These are phyloP conservation scores for Microtus oregoni DNA, from an alignment of 2,113 vertebrate genomes.

Conservation along the genomic window DNA sequence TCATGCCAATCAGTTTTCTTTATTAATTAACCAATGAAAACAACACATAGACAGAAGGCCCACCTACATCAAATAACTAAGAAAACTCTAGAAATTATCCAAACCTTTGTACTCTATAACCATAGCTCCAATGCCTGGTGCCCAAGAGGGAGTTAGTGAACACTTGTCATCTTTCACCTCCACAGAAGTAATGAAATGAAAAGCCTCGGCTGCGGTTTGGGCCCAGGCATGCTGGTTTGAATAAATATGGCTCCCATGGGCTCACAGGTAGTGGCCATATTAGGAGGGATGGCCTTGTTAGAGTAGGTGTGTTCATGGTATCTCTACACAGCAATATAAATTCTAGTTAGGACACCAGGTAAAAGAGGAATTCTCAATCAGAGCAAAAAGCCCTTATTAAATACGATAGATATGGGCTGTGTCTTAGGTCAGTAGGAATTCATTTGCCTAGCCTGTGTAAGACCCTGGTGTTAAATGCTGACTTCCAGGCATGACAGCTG, in stretches of 20 bases:
- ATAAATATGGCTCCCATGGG: background rate
- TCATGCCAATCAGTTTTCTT: too few species aligned
- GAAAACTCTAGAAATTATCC: background rate
- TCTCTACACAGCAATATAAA: background rate
- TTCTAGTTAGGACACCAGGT: background rate
- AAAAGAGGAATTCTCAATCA: constrained; percentile 25
- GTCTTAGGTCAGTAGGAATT: background rate
- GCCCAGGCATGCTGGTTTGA: background rate
- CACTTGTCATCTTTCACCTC: background rate
- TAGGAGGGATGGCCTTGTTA: background rate
- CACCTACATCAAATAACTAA: background rate
- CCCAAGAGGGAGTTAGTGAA: constrained; percentile 20
- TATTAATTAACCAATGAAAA: too few species aligned
- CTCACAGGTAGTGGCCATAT: background rate
- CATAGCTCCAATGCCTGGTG: background rate
- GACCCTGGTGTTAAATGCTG: background rate
- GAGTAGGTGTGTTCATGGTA: background rate
- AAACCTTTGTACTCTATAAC: constrained; percentile 4
- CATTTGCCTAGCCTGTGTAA: background rate
- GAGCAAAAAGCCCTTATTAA: constrained; percentile 40
- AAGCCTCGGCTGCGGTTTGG: background rate
- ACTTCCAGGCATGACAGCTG: background rate
- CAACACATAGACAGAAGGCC: too few species aligned
- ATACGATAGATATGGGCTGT: background rate
- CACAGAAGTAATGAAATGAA: background rate